These are phyloP conservation scores for Acleris sparsana DNA, from an alignment of 2,888 invertebrate genomes.

Conservation along the genomic window DNA sequence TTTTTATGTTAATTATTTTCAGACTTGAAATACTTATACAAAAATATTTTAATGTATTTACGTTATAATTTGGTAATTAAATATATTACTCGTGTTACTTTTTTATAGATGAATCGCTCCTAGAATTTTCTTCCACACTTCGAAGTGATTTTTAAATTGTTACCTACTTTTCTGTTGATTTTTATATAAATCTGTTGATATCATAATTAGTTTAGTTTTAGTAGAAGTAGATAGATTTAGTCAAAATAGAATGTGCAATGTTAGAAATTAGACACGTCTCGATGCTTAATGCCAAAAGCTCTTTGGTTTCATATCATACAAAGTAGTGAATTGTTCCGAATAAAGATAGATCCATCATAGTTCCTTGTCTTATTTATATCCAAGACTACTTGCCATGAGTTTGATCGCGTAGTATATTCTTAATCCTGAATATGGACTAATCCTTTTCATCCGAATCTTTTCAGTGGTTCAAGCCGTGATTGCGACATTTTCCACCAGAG, in stretches of 20 bases:
- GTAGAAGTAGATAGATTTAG: slow-evolving; percentile 44
- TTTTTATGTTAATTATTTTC: slow-evolving; percentile 49
- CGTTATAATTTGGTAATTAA: slow-evolving; percentile 17
- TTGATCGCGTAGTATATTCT: not conserved
- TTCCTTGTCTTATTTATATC: slow-evolving; percentile 43
- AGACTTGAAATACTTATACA: slow-evolving; percentile 54
- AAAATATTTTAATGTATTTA: slow-evolving; percentile 36
- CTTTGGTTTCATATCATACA: slow-evolving; percentile 76
- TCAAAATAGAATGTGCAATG: slow-evolving; percentile 75
- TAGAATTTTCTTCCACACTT: slow-evolving; percentile 13
- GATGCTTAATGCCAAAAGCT: slow-evolving; percentile 73
- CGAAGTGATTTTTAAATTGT: slow-evolving; percentile 56
- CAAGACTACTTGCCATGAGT: not conserved
- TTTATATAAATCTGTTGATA: slow-evolving; percentile 55
- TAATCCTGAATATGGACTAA: no score
- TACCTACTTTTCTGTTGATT: slow-evolving; percentile 48
- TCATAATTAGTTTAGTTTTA: slow-evolving; percentile 39
- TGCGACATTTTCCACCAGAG: no score
- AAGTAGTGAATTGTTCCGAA: slow-evolving; percentile 79
- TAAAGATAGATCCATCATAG: slow-evolving; percentile 62
- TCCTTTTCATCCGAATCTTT: no score
- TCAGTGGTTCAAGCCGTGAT: no score
- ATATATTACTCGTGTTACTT: slow-evolving; percentile 34
- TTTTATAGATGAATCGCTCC: slow-evolving; percentile 23
- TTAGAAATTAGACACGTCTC: slow-evolving; percentile 68